Evolutionary conservation across 1,140 invertebrate genomes (phyloP).

Genomic region (Popillia japonica): DNA sequence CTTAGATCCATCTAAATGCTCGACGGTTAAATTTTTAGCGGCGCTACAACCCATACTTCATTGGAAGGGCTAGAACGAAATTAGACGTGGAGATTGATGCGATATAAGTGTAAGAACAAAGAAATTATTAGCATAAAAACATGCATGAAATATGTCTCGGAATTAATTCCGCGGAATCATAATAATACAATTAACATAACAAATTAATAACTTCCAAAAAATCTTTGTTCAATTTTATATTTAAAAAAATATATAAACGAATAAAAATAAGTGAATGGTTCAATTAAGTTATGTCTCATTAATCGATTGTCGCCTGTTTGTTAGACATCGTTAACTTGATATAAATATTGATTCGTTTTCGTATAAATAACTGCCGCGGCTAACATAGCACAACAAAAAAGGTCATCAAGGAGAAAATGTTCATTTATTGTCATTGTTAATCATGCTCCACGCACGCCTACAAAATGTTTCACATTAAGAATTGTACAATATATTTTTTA

Average conservation of each 20-base stretch:
- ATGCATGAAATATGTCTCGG: too few species aligned
- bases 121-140: too few species aligned
- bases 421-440: neutral
- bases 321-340: neutral
- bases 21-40: slow-evolving; percentile 56
- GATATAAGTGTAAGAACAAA: too few species aligned
- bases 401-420: neutral
- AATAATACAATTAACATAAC: neutral
- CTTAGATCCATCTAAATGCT: slow-evolving; percentile 50
- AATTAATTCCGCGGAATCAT: too few species aligned
- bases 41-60: slow-evolving; percentile 55
- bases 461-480: too few species aligned
- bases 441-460: too few species aligned
- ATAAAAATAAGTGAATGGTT: neutral
- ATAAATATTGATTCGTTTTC: neutral
- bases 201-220: too few species aligned
- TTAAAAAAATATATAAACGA: neutral
- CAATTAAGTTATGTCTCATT: neutral
- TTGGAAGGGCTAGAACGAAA: neutral
- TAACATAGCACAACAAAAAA: neutral
- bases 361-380: neutral
- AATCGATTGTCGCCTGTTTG: neutral
- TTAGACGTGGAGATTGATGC: too few species aligned
- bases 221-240: too few species aligned
- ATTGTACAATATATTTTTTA: too few species aligned